phyloP scores from a whole-genome alignment of 2,888 invertebrate genomes.

The Sylvicola fuscatus region DNA sequence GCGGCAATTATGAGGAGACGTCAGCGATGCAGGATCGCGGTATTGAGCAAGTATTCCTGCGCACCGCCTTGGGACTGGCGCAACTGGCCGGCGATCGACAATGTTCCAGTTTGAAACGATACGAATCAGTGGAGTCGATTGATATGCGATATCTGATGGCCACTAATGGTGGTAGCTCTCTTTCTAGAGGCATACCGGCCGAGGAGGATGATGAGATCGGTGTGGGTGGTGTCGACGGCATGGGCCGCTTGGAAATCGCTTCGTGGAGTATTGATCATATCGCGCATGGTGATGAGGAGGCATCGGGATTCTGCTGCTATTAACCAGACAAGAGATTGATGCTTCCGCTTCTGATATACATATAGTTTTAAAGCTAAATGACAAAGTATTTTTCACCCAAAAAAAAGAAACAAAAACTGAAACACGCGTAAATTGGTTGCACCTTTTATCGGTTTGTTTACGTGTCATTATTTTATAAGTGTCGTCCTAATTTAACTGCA shows the following conservation, averaged over 20 bases:
- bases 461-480: too few species aligned
- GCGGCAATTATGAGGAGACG: constrained; percentile 68
- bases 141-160: not conserved
- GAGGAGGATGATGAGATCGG: constrained; percentile 32
- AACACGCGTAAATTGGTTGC: too few species aligned
- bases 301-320: constrained; percentile 38
- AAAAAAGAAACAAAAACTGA: too few species aligned
- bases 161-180: constrained; percentile 12
- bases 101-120: constrained; percentile 33
- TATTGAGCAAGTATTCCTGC: constrained; percentile 50
- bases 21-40: constrained; percentile 61
- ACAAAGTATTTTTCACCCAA: too few species aligned
- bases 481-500: too few species aligned
- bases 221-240: constrained; percentile 28
- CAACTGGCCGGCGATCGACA: constrained; percentile 30
- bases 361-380: too few species aligned
- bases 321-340: constrained; percentile 5
- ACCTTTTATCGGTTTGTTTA: too few species aligned
- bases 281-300: constrained; percentile 43
- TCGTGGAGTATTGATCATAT: constrained; percentile 42
- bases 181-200: constrained; percentile 19
- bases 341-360: too few species aligned
- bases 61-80: constrained; percentile 39
- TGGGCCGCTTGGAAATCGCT: constrained; percentile 39
- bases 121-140: constrained; percentile 33